Evolutionary conservation across 2,888 invertebrate species (phyloP).

Genomic region (Eristalis tenax): DNA sequence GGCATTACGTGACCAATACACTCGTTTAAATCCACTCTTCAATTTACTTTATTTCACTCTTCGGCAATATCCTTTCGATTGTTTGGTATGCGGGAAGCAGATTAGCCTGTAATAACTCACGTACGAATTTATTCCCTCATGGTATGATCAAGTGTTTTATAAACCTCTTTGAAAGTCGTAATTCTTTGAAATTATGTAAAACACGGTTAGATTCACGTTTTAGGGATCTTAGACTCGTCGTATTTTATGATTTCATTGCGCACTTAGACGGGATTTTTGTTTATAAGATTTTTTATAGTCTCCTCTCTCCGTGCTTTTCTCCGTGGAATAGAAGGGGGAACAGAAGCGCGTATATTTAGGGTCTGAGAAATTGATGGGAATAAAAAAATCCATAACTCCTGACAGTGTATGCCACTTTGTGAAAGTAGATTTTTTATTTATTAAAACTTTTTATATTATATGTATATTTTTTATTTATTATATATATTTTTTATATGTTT

Average conservation of each 20-base stretch:
- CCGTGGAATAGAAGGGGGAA: neutral
- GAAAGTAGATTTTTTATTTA: neutral
- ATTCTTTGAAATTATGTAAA: neutral
- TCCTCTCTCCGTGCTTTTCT: neutral
- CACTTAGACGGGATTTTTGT: neutral
- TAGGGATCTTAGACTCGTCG: neutral
- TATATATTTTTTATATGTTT: too few species aligned
- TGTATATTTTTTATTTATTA: too few species aligned
- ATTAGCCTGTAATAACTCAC: neutral
- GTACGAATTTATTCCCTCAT: neutral
- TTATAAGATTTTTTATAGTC: neutral
- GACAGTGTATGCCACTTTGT: neutral
- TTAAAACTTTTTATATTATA: neutral
- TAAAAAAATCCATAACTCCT: neutral
- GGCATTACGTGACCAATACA: neutral
- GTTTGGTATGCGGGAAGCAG: neutral
- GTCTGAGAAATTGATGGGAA: neutral
- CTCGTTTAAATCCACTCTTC: neutral
- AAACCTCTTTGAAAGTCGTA: neutral
- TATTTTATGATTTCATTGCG: neutral
- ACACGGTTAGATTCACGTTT: neutral
- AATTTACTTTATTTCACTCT: neutral
- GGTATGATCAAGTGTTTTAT: neutral
- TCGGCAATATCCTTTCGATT: neutral
- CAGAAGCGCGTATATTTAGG: neutral